Base-by-base conservation (phyloP, 2,113 vertebrate genomes). In the Dolichallabes microphthalmus region DNA sequence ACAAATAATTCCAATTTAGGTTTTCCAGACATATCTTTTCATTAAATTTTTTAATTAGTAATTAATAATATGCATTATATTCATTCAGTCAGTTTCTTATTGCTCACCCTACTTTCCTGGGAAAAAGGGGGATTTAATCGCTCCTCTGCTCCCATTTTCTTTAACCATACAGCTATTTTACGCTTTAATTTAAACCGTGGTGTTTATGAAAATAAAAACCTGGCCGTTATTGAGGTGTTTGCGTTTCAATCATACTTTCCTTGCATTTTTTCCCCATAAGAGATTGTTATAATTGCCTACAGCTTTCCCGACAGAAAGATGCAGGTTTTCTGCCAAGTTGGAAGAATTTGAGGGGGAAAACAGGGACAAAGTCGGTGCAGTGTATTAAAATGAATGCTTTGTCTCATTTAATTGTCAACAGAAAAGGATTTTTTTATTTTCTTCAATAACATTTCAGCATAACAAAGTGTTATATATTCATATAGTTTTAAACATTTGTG, bases 161-260 rank as follows among this genome's bases (percentile, higher is more conserved):
- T 35, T 35, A 35, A 35, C 32, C 32, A 35, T 35, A 35, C 45
- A 27, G 53, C 45, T 76, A 27, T 69, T 84, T 77, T 64, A 60
- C 75, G 39, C 60, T 53, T 71, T 68, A 78, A 83, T 81, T 60
- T 83, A 66, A 85, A 85, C 80, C 73, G 27, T 57, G 76, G 39
- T 76, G 69, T 87, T 85, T 83, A 64, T 87, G 60, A 74, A 83
- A 75, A 76, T 57, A 85, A 89, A 89, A 87, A 45, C 66, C 53
- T 7, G 12, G 58, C 35, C 80, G 75, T 85, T 81, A 57, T 89
- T 32, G 75, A 86, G 76, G 80, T 78, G 58, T 87, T 86, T 68
- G 32, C 75, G 52, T 89, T 89, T 86, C 81, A 86, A 87, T 89
- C 83, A 87, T 50, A 13, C 85, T 60, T 57, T 60, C 60, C 82